Conservation (phyloP, 2,113 vertebrate species). For the Holacanthus passer region DNA sequence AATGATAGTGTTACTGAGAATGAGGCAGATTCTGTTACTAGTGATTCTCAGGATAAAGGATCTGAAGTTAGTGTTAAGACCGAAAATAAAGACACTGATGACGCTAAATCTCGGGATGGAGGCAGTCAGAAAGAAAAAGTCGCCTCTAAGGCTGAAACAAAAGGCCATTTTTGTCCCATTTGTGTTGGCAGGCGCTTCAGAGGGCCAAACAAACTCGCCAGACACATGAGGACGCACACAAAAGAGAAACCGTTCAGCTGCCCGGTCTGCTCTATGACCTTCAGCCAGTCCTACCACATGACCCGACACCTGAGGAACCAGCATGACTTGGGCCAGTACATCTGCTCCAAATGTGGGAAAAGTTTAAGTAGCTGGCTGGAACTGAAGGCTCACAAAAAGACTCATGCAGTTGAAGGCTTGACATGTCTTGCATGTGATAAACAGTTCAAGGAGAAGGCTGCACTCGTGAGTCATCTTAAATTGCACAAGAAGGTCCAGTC, state of each 20-base stretch:
- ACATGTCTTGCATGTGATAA: conserved; percentile 69
- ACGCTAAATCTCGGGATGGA: conserved; percentile 18
- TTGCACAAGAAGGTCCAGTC: conserved; percentile 52
- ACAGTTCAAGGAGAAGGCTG: conserved; percentile 66
- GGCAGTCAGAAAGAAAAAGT: neutral
- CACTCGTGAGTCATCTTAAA: conserved; percentile 61
- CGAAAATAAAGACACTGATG: neutral
- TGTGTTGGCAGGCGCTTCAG: conserved; percentile 65
- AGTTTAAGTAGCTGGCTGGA: conserved; percentile 62
- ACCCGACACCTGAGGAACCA: conserved; percentile 73
- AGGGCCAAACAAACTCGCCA: conserved; percentile 69
- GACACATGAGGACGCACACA: conserved; percentile 79
- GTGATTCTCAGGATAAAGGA: conserved; percentile 5
- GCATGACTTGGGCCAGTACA: conserved; percentile 58
- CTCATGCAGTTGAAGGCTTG: conserved; percentile 51
- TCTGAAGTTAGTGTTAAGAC: neutral
- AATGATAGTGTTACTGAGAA: neutral
- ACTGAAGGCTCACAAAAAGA: conserved; percentile 66
- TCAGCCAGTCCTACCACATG: conserved; percentile 81
- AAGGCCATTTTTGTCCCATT: conserved; percentile 67
- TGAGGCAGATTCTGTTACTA: neutral
- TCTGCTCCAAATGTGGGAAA: conserved; percentile 72
- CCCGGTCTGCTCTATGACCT: conserved; percentile 59
- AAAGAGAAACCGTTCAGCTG: conserved; percentile 79
- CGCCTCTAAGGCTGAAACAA: neutral